These are phyloP conservation scores for Electrophaes corylata DNA, from an alignment of 2,888 invertebrate genomes.

Conservation along the genomic window DNA sequence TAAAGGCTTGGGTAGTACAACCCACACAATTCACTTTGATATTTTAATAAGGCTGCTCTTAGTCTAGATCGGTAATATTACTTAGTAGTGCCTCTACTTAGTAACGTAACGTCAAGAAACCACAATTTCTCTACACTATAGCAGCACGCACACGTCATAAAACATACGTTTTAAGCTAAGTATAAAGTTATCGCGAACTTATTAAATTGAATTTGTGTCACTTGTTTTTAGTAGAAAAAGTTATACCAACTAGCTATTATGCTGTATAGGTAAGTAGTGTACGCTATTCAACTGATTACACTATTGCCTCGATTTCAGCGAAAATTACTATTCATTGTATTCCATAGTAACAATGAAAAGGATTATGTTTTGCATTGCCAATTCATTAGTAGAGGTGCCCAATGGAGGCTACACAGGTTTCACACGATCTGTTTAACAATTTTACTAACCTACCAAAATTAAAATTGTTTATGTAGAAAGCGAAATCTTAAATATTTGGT, in stretches of 20 bases:
- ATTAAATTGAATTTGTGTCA: slow-evolving; percentile 74
- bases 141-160: slow-evolving; percentile 69
- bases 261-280: background rate
- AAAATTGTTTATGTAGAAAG: too few relatives aligned
- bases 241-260: too few relatives aligned
- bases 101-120: slow-evolving; percentile 32
- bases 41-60: background rate
- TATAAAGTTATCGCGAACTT: slow-evolving; percentile 27
- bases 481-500: too few relatives aligned
- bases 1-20: too few relatives aligned
- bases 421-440: background rate
- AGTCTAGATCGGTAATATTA: slow-evolving; percentile 1
- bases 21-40: too few relatives aligned
- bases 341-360: background rate
- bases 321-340: slow-evolving; percentile 6
- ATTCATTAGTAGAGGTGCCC: background rate
- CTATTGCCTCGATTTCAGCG: slow-evolving; percentile 2
- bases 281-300: background rate
- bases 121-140: slow-evolving; percentile 59
- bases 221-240: slow-evolving; percentile 41
- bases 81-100: slow-evolving; percentile 26
- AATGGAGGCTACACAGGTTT: background rate
- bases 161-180: slow-evolving; percentile 57
- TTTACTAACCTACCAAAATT: background rate
- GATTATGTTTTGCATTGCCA: background rate